phyloP scores from a whole-genome alignment of 2,888 invertebrate genomes.

The Nasonovia ribisnigri region DNA sequence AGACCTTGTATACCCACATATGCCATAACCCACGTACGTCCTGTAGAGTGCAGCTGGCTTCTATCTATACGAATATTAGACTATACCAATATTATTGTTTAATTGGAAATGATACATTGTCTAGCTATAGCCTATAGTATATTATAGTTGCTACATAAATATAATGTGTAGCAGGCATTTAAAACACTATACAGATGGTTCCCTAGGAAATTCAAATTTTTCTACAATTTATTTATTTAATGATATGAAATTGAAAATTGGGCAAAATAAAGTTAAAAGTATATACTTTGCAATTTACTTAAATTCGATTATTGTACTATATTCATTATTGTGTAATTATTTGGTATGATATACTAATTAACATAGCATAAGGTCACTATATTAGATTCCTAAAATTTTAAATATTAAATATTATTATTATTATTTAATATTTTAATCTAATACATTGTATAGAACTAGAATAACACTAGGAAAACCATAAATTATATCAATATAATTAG shows the following conservation, averaged over 20 bases:
- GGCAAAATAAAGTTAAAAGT: neutral
- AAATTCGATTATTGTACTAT: neutral
- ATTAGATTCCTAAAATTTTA: neutral
- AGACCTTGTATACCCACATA: neutral
- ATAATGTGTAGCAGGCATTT: neutral
- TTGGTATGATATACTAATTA: too few relatives aligned
- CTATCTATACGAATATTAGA: too few relatives aligned
- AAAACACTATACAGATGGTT: neutral
- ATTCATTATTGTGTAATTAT: too few relatives aligned
- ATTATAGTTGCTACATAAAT: neutral
- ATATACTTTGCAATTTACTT: neutral
- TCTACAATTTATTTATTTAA: neutral
- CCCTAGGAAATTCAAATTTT: neutral
- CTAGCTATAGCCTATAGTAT: too few relatives aligned
- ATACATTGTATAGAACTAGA: too few relatives aligned
- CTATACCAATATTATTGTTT: too few relatives aligned
- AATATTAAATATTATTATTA: neutral
- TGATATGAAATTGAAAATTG: neutral
- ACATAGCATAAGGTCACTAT: neutral
- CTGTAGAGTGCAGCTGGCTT: neutral
- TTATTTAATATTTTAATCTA: too few relatives aligned
- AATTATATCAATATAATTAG: neutral
- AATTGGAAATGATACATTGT: too few relatives aligned
- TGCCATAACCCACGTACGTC: neutral
- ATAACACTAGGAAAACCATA: too few relatives aligned